Evolutionary conservation across 2,888 invertebrate genomes (phyloP).

Genomic region (Campaea margaritaria): DNA sequence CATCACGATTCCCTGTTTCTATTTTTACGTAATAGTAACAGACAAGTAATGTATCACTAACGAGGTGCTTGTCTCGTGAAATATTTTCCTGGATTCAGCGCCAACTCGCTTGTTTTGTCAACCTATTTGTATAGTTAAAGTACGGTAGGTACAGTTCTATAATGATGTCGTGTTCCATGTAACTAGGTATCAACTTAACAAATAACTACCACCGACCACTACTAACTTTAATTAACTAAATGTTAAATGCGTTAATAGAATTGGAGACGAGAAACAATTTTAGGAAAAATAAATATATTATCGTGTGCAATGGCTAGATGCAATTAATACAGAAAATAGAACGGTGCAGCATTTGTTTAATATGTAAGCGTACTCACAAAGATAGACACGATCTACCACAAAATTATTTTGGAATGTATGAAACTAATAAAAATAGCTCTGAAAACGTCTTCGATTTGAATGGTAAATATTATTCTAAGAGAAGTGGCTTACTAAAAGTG

Average conservation of each 20-base stretch:
- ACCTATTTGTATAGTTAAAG: conserved; percentile 15
- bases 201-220: background rate
- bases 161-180: conserved; percentile 9
- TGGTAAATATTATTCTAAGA: no score
- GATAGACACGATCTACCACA: background rate
- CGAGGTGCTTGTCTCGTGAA: conserved; percentile 38
- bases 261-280: no score
- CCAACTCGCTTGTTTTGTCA: conserved; percentile 20
- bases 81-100: conserved; percentile 30
- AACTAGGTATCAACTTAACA: background rate
- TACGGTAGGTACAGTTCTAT: conserved; percentile 14
- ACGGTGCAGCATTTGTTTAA: no score
- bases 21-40: conserved; percentile 31
- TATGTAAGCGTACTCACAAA: background rate
- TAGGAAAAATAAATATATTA: no score
- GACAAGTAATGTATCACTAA: conserved; percentile 44
- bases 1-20: conserved; percentile 11
- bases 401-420: background rate
- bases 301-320: no score
- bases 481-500: no score
- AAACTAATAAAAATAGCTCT: no score
- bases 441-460: no score
- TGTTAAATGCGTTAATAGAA: no score
- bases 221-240: no score
- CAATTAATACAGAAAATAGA: no score